Conservation (phyloP, 2,113 vertebrate species). For the Azemiops feae region DNA sequence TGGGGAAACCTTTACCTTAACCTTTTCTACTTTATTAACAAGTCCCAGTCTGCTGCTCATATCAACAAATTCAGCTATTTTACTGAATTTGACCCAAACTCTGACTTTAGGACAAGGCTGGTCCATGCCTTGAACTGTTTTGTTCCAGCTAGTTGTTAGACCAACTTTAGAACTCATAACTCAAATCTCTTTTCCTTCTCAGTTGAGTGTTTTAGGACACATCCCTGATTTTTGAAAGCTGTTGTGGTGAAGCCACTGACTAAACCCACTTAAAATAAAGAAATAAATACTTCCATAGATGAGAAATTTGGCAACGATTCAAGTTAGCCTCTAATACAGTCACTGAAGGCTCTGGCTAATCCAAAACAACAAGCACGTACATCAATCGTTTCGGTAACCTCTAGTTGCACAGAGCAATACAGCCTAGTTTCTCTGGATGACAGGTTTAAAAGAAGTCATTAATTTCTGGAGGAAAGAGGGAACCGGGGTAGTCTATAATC, state of each 20-base stretch:
- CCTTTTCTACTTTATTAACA: background rate
- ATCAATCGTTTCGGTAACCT: constrained; percentile 21
- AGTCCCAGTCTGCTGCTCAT: background rate
- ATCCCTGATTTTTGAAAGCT: background rate
- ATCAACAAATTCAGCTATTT: background rate
- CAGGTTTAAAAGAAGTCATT: constrained; percentile 23
- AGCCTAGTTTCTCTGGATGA: constrained; percentile 35
- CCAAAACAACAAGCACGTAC: constrained; percentile 31
- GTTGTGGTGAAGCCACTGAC: background rate
- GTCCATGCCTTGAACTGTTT: background rate
- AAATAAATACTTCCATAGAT: background rate
- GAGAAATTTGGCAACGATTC: background rate
- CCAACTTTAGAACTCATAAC: background rate
- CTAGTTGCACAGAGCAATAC: constrained; percentile 32
- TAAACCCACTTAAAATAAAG: background rate
- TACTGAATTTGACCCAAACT: background rate
- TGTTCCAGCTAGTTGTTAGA: background rate
- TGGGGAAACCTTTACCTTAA: background rate
- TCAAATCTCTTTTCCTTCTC: background rate
- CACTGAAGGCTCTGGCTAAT: constrained; percentile 9
- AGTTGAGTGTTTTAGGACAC: background rate
- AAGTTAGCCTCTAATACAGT: constrained; percentile 32
- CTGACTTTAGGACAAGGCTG: background rate
- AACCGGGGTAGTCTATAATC: background rate
- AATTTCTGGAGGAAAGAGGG: background rate